Base-by-base conservation (phyloP, 2,888 invertebrate genomes). In the Hylaea fasciaria region DNA sequence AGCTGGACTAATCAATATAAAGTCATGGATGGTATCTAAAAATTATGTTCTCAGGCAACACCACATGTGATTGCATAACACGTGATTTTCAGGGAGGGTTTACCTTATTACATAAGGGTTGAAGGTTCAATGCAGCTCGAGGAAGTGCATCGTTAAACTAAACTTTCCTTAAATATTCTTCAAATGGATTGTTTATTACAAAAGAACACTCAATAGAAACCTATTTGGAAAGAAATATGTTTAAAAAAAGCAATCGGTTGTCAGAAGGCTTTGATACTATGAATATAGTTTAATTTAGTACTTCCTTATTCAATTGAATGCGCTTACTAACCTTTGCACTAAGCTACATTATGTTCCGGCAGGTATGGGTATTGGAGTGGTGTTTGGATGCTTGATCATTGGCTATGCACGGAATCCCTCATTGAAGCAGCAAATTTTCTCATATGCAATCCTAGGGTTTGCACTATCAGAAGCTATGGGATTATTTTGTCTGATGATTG, bases 381-480 rank as follows among this genome's bases (percentile, higher is more conserved):
- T 99, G 77, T 99, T 99, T 94, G 98, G 98, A 84, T 96, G 97
- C 86, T 94, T 99, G 86, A 98, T 99, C 85, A 96, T 99, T 82
- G 98, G 98, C 85, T 98, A 98, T 94, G 96, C 99, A 88, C 96
- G 96, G 90, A 99, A 99, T 91, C 99, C 99, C 79, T 97, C 98
- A 74, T 93, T 99, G 84, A 99, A 99, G 94, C 98, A 98, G 89
- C 98, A 99, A 93, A 94, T 99, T 81, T 99, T 99, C 94, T 97
- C 97, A 76, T 99, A 99, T 91, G 98, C 99, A 82, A 97, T 99
- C 88, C 94, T 99, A 85, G 99, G 98, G 80, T 99, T 99, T 93
- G 99, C 99, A 81, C 94, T 99, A 72, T 97, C 98, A 72, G 99
- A 99, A 95, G 99, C 99, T 79, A 98, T 99, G 98, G 99, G 98